A percentile compares a stretch with the other conserved stretches of the same genome.
Conservation (phyloP, 2,797 vertebrate genomes). For the Melanotaenia boesemani region DNA sequence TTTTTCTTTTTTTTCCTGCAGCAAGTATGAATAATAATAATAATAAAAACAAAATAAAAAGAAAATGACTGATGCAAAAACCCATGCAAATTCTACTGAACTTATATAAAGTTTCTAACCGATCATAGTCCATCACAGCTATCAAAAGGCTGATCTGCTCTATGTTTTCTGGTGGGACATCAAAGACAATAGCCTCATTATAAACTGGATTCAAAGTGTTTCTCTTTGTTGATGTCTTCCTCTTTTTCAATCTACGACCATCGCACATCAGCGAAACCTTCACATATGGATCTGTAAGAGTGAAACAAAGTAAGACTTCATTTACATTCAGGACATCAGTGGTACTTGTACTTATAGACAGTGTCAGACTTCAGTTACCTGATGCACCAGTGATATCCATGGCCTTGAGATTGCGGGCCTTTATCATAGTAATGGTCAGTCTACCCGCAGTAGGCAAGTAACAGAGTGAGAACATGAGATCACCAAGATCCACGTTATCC, state of each 20-base stretch:
- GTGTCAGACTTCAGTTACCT: conserved; percentile 80
- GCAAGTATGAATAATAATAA: background rate
- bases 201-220: conserved; percentile 98
- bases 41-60: background rate
- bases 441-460: conserved; percentile 97
- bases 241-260: conserved; percentile 95
- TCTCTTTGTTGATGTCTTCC: conserved; percentile 98
- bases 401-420: conserved; percentile 97
- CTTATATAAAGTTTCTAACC: conserved; percentile 84
- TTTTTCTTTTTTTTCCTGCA: conserved; percentile 4
- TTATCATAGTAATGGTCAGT: conserved; percentile 98
- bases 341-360: background rate
- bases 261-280: conserved; percentile 99
- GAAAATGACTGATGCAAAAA: conserved; percentile 12
- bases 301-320: background rate
- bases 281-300: conserved; percentile 93
- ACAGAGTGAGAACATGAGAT: conserved; percentile 99
- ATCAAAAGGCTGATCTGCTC: conserved; percentile 97
- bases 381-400: conserved; percentile 99
- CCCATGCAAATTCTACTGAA: conserved; percentile 1
- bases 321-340: conserved; percentile 23
- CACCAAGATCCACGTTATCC: conserved; percentile 99
- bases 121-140: conserved; percentile 99
- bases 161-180: conserved; percentile 96
- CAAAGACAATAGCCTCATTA: conserved; percentile 99